Evolutionary conservation across 64 coral and sea anemone species (phyloP), one percentile per base, ranked within the genome.

Genomic region (Actinia equina): DNA sequence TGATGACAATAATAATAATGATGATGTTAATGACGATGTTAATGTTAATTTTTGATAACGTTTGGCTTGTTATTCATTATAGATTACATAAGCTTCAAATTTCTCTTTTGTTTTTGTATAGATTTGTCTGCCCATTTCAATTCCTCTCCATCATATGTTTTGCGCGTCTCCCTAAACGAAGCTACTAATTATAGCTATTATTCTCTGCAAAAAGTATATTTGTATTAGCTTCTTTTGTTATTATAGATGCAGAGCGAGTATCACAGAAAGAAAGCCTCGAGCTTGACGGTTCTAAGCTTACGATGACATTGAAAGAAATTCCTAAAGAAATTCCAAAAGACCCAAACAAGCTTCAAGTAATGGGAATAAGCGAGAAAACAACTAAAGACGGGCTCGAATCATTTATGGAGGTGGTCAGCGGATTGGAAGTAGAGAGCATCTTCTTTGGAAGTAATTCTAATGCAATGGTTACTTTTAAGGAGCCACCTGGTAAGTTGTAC

Each of bases 401-500:
- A 11, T 94, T 85, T n/a, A 82, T 94, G 84, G 92, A 94, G 74
- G 45, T 80, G 1, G 59, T 89, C 53, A 76, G 83, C 22, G 84
- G 65, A 37, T 54, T 30, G 17, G 88, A 89, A 52, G 92, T 94
- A 5, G 42, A 46, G 13, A 76, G 79, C 26, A 74, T 94, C 5
- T 30, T 37, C 15, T 80, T 89, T 60, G 92, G 92, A 46, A 44
- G 5, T 12, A 71, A 87, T 17, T 26, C 84, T 52, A 86, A 83
- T 17, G 92, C 84, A 0, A 23, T 93, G 17, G 87, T 85, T 9
- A 41, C n/a, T 11, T 93, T 93, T 81, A 27, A 85, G 3, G 44
- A 16, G 7, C 37, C 76, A 74, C 92, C 88, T 59, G 92, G 92
- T 94, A 77, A 85, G 71, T n/a, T n/a, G n/a, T n/a, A n/a, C n/a